phyloP scores from a whole-genome alignment of 2,888 invertebrate genomes.

The Agrochola macilenta region DNA sequence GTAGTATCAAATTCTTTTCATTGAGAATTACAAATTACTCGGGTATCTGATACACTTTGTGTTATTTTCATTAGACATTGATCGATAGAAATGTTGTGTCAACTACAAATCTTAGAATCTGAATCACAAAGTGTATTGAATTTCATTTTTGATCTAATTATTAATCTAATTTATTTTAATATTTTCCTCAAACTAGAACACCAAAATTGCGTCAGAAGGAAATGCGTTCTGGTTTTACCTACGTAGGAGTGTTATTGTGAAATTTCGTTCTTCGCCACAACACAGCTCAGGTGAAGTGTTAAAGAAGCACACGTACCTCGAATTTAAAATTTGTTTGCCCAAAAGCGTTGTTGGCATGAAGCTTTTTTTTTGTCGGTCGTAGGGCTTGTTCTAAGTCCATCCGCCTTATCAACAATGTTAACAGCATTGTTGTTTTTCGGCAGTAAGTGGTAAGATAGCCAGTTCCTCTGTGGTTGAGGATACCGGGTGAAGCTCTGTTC shows the following conservation, averaged over 20 bases:
- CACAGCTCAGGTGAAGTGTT: too few species aligned
- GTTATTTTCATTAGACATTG: slow-evolving; percentile 47
- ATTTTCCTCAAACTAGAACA: not conserved
- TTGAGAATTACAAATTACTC: slow-evolving; percentile 21
- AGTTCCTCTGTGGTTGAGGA: too few species aligned
- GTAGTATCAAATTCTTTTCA: slow-evolving; percentile 28
- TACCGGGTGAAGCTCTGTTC: too few species aligned
- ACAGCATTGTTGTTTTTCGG: too few species aligned
- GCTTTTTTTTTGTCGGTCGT: not conserved
- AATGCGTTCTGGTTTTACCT: not conserved
- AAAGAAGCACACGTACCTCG: not conserved
- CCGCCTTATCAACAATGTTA: too few species aligned
- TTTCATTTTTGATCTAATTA: slow-evolving; percentile 34
- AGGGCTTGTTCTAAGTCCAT: too few species aligned
- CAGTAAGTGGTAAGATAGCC: too few species aligned
- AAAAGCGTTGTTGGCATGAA: not conserved
- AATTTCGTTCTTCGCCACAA: not conserved
- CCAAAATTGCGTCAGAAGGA: not conserved
- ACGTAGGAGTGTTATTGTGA: not conserved
- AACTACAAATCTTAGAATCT: slow-evolving; percentile 20
- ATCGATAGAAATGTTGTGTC: slow-evolving; percentile 38
- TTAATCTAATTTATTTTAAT: slow-evolving; percentile 9
- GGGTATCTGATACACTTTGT: slow-evolving; percentile 29
- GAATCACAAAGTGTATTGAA: slow-evolving; percentile 40
- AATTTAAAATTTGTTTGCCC: not conserved